Evolutionary conservation across 2,113 vertebrate species (phyloP), one percentile per base, ranked within the genome.

Genomic region (Paramormyrops kingsleyae): DNA sequence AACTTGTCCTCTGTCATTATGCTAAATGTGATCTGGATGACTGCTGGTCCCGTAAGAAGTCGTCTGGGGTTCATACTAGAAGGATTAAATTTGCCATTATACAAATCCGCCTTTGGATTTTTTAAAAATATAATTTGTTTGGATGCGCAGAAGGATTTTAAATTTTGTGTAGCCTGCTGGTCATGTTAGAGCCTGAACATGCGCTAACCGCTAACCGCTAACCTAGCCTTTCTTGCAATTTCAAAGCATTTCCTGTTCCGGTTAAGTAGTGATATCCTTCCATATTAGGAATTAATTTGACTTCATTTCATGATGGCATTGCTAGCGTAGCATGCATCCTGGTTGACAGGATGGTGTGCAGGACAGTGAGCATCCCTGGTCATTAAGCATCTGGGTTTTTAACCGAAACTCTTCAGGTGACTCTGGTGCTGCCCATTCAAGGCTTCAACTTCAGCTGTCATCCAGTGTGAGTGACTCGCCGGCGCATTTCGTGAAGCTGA

Each of bases 1-100:
- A 52, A 56, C 49, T 87, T 53, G 27, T 87, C 85, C 50, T 12
- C 24, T 87, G 83, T 87, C 50, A 53, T 53, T 50, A 86, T 49
- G 42, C 83, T 27, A 86, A 86, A 86, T 86, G 83, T 86, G 47
- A 86, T 86, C 49, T 86, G 83, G 83, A 50, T 50, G 44, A 50
- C 83, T 86, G 83, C 19, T 86, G n/a, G 44, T 50, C 83, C 83
- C 8, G 21, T 46, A 84, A 84, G 42, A 49, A 84, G 42, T 86
- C 24, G 13, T 49, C 24, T 27, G 24, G 42, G 44, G 44, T 46
- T 86, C 19, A 49, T 27, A 86, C 47, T 50, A 15, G 3, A 86
- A 50, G 83, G 83, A 86, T 86, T 86, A 86, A 86, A 27, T 86
- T 49, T 86, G 83, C 24, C 47, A 27, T 47, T 86, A 49, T 24